phyloP scores from a whole-genome alignment of 2,113 vertebrate genomes.

The Aldabrachelys gigantea region DNA sequence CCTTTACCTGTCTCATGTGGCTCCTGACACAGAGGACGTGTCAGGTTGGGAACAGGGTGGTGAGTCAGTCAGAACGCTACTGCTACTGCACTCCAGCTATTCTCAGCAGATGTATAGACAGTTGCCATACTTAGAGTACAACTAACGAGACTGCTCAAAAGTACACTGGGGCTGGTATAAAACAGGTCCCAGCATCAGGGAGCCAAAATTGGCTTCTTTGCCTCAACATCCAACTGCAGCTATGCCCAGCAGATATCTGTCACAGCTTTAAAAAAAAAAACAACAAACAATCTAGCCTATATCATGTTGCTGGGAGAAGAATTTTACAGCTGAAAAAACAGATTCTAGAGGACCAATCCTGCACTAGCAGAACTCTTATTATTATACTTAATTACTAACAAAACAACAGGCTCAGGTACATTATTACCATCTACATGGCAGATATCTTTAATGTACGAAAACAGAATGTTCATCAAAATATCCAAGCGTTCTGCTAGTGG shows the following conservation, averaged over 20 bases:
- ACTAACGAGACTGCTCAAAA: background rate
- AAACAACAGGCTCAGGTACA: background rate
- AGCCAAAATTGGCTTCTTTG: background rate
- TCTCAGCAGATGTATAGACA: background rate
- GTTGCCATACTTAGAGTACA: background rate
- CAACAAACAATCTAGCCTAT: background rate
- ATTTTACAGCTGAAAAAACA: background rate
- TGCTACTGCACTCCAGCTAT: background rate
- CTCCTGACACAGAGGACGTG: background rate
- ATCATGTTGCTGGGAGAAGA: background rate
- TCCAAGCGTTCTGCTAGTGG: constrained; percentile 92
- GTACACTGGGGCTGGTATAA: background rate
- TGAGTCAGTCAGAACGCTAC: background rate
- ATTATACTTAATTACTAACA: rapidly evolving
- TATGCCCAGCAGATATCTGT: background rate
- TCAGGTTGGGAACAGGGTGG: background rate
- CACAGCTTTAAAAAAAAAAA: background rate
- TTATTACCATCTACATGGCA: constrained; percentile 85
- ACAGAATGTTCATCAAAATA: constrained; percentile 85
- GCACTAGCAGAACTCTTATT: background rate
- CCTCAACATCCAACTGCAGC: background rate
- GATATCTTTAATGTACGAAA: constrained; percentile 90
- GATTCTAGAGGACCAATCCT: background rate
- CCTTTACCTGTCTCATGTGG: background rate
- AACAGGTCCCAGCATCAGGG: background rate